phyloP scores from a whole-genome alignment of 2,113 vertebrate genomes.

The Sinocyclocheilus grahami region DNA sequence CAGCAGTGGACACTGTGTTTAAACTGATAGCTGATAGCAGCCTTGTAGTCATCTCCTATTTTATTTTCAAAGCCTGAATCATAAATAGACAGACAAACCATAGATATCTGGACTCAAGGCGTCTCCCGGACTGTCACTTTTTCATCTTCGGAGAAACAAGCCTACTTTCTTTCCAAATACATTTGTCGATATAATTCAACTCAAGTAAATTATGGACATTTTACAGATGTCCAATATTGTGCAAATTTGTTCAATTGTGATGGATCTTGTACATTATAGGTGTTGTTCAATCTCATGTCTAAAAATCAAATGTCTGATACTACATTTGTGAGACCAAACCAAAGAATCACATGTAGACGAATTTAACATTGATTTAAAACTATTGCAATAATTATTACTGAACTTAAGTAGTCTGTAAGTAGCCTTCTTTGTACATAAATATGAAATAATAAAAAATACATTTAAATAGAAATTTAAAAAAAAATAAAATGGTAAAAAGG shows the following conservation, averaged over 20 bases:
- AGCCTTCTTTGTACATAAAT: background rate
- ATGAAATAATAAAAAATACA: background rate
- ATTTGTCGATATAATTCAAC: constrained; percentile 38
- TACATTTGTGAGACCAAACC: background rate
- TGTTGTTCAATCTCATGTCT: constrained; percentile 58
- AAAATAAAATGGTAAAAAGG: no score
- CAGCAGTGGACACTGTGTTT: constrained; percentile 72
- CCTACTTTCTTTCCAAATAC: constrained; percentile 38
- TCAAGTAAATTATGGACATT: constrained; percentile 67
- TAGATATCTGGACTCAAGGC: constrained; percentile 56
- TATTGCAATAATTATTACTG: background rate
- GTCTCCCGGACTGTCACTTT: constrained; percentile 67
- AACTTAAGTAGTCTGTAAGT: background rate
- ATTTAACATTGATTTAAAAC: background rate
- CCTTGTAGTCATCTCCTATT: constrained; percentile 64
- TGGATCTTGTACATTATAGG: constrained; percentile 38
- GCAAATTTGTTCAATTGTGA: constrained; percentile 65
- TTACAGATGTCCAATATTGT: constrained; percentile 64
- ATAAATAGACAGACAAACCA: constrained; percentile 64
- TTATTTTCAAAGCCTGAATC: constrained; percentile 62
- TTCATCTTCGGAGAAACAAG: constrained; percentile 14
- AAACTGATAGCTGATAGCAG: constrained; percentile 72
- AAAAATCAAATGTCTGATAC: constrained; percentile 45
- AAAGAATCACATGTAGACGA: background rate
- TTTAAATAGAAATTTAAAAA: no score